phyloP scores from a whole-genome alignment of 2,113 vertebrate species.

The Origma solitaria region DNA sequence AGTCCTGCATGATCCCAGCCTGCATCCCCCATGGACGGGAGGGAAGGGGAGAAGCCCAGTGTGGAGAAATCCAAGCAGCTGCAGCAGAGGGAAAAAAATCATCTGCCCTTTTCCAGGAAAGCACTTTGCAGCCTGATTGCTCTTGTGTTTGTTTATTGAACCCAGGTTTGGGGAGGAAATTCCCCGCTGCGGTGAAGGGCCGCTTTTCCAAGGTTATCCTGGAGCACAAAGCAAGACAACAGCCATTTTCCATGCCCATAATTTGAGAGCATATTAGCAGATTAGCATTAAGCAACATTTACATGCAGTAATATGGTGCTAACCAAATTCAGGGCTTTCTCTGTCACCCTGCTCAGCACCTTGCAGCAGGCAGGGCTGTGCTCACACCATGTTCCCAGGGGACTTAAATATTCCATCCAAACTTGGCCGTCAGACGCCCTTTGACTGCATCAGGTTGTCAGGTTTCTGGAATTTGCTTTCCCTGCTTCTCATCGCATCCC shows the following conservation, averaged over 20 bases:
- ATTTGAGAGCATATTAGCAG: background rate
- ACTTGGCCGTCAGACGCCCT: background rate
- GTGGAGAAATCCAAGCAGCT: background rate
- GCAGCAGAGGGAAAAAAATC: background rate
- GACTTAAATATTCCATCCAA: background rate
- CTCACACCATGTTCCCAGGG: background rate
- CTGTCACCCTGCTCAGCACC: background rate
- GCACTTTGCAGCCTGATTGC: background rate
- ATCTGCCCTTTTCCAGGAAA: background rate
- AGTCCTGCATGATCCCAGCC: background rate
- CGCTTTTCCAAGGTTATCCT: background rate
- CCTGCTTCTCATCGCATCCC: background rate
- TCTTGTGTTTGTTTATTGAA: background rate
- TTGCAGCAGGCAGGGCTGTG: background rate
- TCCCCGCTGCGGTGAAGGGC: background rate
- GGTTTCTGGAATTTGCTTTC: background rate
- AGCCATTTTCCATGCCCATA: background rate
- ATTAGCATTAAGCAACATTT: background rate
- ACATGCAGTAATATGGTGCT: background rate
- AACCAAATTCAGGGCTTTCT: background rate
- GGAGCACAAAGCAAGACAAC: background rate
- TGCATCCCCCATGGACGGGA: accelerated
- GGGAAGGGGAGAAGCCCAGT: accelerated
- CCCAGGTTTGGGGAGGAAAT: background rate
- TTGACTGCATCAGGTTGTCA: background rate